Evolutionary conservation across 2,888 invertebrate genomes (phyloP), one percentile per base, ranked within the genome.

Genomic region (Brassicogethes aeneus): DNA sequence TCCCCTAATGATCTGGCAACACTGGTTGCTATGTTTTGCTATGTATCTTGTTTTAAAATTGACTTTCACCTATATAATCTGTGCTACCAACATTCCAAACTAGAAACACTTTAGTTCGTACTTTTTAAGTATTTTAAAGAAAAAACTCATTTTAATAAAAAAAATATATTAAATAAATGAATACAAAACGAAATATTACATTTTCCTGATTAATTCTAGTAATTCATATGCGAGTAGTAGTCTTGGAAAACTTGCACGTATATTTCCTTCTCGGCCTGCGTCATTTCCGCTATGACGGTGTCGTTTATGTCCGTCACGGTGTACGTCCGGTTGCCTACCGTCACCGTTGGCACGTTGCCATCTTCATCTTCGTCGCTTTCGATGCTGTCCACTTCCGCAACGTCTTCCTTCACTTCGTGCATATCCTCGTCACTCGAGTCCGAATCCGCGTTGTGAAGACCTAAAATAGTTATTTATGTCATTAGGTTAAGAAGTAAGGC

Each of bases 201-300:
- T n/a, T n/a, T n/a, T 23, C 23, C 23, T 7, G 23, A 23, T 23
- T 7, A 23, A 5, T 7, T 7, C 66, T 69, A 91, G 70, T 85
- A 87, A 60, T 83, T 86, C 75, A 90, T 85, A 65, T 90, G 85
- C 52, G 90, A 85, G 70, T 90, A 93, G 68, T 88, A 85, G 66
- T 95, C 93, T 65, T 94, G 93, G 64, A 92, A 93, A 33, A 89
- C 79, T 69, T 90, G 86, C 54, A 95, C 94, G 67, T 95, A 96
- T 30, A 85, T 83, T 62, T 93, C 92, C 69, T 93, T 94, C 64
- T 96, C 95, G 2, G 83, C 73, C 14, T 88, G 85, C 7, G 88
- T 85, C 95, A 96, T 96, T 66, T 82, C 81, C 0, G 84, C 82
- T 53, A 94, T 90, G 57, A 92, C 75, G 52, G 82, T 79, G 64